These are phyloP conservation scores for Pachycephala philippinensis DNA, from an alignment of 2,113 vertebrate genomes.

Conservation along the genomic window DNA sequence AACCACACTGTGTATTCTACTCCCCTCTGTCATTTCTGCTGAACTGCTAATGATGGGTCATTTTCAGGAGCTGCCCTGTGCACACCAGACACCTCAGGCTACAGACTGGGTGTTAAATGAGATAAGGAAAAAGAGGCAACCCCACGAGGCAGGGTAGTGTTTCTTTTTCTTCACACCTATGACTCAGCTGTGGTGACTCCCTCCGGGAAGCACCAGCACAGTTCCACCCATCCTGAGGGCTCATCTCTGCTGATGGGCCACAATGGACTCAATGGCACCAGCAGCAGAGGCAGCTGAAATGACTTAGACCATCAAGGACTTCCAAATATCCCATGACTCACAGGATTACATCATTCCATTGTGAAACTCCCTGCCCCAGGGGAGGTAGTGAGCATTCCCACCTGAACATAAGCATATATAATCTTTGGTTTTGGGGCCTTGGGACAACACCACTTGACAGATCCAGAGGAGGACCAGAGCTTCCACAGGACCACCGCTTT, in stretches of 20 bases:
- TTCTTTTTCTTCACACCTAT: background rate
- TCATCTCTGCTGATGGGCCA: background rate
- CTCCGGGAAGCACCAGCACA: background rate
- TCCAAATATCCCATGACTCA: background rate
- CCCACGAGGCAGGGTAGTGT: background rate
- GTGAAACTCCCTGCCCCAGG: background rate
- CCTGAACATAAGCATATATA: background rate
- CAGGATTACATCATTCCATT: background rate
- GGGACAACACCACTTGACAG: background rate
- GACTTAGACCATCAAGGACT: background rate
- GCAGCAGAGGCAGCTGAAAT: background rate
- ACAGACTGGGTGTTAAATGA: too few species aligned
- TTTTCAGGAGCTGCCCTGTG: background rate
- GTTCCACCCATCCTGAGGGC: background rate
- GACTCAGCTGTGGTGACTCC: background rate
- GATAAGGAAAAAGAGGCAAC: too few species aligned
- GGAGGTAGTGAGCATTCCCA: background rate
- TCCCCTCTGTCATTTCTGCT: background rate
- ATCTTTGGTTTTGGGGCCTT: background rate
- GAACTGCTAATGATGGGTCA: too few species aligned
- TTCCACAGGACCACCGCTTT: background rate
- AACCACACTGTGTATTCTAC: background rate
- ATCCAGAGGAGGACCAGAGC: background rate
- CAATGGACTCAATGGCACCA: background rate
- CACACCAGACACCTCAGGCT: background rate